A percentile compares a stretch with the other conserved stretches of the same genome.
Conservation (phyloP, 2,113 vertebrate species). For the Crotalus viridis region DNA sequence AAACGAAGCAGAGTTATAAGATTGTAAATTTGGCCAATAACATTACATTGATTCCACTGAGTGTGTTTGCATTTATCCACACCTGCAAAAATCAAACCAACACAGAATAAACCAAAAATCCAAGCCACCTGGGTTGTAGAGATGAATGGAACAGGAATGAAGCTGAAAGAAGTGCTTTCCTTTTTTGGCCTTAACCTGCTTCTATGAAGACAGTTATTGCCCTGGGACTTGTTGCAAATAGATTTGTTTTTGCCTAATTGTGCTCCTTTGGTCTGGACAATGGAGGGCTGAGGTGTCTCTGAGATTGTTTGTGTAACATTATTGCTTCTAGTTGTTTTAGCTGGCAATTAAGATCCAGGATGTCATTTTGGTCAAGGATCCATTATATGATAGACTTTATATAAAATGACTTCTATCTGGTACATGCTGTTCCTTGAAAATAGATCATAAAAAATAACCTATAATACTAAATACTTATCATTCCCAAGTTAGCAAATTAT, state of each 20-base stretch:
- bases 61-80: neutral
- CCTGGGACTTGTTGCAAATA: neutral
- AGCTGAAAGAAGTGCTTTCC: neutral
- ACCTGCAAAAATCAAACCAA: neutral
- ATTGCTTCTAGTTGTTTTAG: neutral
- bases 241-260: neutral
- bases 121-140: neutral
- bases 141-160: neutral
- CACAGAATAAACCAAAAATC: neutral
- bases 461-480: neutral
- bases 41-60: neutral
- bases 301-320: neutral
- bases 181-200: neutral
- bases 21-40: neutral
- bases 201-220: neutral
- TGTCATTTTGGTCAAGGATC: neutral
- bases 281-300: neutral
- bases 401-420: neutral
- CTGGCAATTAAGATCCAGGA: neutral
- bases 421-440: neutral
- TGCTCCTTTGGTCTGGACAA: neutral
- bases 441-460: neutral
- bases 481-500: neutral
- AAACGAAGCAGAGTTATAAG: neutral
- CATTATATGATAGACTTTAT: neutral